Base-by-base conservation (phyloP, 2,888 invertebrate genomes). In the Tricholauxania praeusta region DNA sequence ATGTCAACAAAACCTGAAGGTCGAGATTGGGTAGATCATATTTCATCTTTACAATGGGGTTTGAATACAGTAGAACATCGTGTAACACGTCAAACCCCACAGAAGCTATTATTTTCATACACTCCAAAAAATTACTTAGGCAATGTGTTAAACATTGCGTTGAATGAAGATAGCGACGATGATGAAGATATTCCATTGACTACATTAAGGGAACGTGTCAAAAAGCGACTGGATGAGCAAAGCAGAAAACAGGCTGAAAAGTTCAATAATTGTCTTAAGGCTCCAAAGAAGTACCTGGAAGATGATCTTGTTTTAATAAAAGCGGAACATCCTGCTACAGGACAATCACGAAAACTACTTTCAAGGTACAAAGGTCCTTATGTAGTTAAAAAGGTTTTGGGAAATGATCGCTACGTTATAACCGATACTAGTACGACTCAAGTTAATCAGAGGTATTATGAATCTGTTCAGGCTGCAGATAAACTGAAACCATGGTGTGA, bases 401-500 rank as follows among this genome's bases (percentile, higher is more conserved):
- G 57, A n/a, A 71, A 57, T 52, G 64, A 64, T 47, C 63, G 52
- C 12, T 71, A 71, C 48, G 51, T 71, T 51, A 71, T 71, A 57
- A 10, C 59, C 0, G 71, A 71, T 51, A 71, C 66, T 2, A 5
- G 32, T 17, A 72, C 72, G 10, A 59, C 72, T 52, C 72, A 72
- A 72, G 72, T 72, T 2, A 72, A n/a, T 32, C 71, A 71, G 12
- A 55, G 60, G 49, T 32, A 49, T 53, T 71, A 64, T 57, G 63
- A 72, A 39, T 67, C 69, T 10, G 52, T 73, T 12, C 55, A 59
- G 47, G 70, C 73, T 32, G 73, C 65, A 51, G 73, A 73, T 49
- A 70, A 73, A 65, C 47, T 73, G 14, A 73, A 70, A 65, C 73
- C 69, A 15, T 73, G 63, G 63, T 73, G 69, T n/a, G 22, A 48